A percentile compares a stretch with the other conserved stretches of the same genome.
These are phyloP conservation scores for Calyptomena viridis DNA, from an alignment of 2,113 vertebrate genomes.

Conservation along the genomic window DNA sequence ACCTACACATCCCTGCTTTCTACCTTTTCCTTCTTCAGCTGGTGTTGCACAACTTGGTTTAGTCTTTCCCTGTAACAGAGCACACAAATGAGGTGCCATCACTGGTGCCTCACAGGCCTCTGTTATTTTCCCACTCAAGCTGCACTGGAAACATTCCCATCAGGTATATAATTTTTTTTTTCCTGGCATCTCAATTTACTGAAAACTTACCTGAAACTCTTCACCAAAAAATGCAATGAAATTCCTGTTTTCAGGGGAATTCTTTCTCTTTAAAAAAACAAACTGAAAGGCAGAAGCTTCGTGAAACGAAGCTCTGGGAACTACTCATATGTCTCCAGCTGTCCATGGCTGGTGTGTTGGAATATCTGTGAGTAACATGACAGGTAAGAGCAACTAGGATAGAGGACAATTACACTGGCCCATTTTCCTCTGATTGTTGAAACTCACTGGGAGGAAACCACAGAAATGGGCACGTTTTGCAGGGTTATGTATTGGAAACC, in stretches of 20 bases:
- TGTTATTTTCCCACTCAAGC: not conserved
- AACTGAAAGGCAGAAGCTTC: not conserved
- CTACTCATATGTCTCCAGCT: not conserved
- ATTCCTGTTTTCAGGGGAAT: not conserved
- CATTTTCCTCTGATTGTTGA: not conserved
- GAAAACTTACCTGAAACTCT: not conserved
- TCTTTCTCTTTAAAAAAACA: not conserved
- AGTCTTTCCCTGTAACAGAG: not conserved
- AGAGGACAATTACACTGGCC: not conserved
- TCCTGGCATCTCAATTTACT: not conserved
- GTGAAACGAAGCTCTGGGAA: constrained; percentile 1
- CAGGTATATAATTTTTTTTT: not conserved
- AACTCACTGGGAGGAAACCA: not conserved
- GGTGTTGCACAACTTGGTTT: not conserved
- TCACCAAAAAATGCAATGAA: not conserved
- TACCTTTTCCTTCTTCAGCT: not conserved
- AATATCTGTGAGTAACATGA: not conserved
- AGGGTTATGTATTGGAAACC: not conserved
- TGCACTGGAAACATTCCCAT: not conserved
- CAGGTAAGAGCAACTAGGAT: not conserved
- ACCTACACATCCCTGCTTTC: not conserved
- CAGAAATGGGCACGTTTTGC: not conserved
- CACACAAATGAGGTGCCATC: not conserved
- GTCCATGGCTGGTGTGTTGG: not conserved
- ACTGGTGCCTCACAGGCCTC: not conserved